Percentiles rank a stretch among this genome's conserved stretches.
phyloP scores from a whole-genome alignment of 2,797 vertebrate genomes.

The Dryobates pubescens region DNA sequence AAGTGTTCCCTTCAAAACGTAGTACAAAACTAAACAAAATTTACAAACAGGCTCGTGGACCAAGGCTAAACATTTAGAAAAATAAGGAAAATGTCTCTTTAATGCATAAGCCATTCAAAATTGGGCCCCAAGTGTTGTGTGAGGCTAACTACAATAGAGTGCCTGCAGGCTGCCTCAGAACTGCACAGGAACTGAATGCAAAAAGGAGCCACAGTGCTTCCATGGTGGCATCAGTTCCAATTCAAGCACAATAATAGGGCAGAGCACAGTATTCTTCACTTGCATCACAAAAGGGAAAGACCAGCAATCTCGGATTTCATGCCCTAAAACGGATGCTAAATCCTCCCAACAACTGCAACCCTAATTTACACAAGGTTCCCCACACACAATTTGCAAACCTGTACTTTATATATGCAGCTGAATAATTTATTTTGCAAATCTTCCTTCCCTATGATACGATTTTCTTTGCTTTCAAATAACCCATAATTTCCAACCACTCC shows the following conservation, averaged over 20 bases:
- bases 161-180: conserved; percentile 69
- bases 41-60: conserved; percentile 14
- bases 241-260: conserved; percentile 67
- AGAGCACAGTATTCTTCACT: conserved; percentile 42
- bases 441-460: not conserved
- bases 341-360: not conserved
- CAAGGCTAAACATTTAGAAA: conserved; percentile 23
- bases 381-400: not conserved
- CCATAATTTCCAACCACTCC: conserved; percentile 27
- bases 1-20: not conserved
- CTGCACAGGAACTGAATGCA: conserved; percentile 61
- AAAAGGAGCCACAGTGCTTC: conserved; percentile 59
- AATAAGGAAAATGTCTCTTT: conserved; percentile 58
- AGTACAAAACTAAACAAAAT: not conserved
- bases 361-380: not conserved
- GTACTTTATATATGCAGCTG: not conserved
- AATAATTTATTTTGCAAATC: conserved; percentile 9
- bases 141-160: conserved; percentile 53
- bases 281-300: conserved; percentile 57
- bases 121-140: conserved; percentile 39
- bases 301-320: conserved; percentile 27
- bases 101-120: conserved; percentile 53
- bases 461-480: conserved; percentile 53
- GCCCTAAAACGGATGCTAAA: not conserved
- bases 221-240: conserved; percentile 41